phyloP scores from a whole-genome alignment of 2,797 vertebrate genomes.

The Salmo trutta region DNA sequence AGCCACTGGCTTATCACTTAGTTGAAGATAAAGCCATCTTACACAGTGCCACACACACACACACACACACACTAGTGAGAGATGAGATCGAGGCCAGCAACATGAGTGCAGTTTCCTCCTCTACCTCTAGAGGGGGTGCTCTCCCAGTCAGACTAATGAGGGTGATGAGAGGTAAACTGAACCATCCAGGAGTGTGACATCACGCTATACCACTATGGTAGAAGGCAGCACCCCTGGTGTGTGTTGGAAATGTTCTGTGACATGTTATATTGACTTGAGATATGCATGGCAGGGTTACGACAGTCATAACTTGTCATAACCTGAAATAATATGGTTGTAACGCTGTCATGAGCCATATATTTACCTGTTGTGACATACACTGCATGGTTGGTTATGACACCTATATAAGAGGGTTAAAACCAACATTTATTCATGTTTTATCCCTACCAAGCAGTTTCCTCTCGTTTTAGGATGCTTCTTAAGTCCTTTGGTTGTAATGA shows the following conservation, averaged over 20 bases:
- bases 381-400: no score
- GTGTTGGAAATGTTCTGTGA: neutral
- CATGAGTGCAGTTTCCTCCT: constrained; percentile 54
- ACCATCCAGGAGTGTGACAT: constrained; percentile 3
- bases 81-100: neutral
- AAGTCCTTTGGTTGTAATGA: no score
- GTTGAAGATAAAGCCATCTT: no score
- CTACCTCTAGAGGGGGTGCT: constrained; percentile 68
- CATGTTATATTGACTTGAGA: neutral
- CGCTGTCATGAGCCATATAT: no score
- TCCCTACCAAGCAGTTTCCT: no score
- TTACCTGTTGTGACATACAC: no score
- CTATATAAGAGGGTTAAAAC: no score
- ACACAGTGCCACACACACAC: no score
- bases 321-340: no score
- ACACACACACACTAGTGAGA: neutral
- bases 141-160: constrained; percentile 56
- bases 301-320: no score
- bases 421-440: no score
- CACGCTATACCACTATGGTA: neutral
- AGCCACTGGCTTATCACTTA: neutral
- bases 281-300: neutral
- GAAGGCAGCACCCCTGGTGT: neutral
- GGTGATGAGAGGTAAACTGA: constrained; percentile 46
- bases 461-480: no score